A percentile compares a stretch with the other conserved stretches of the same genome.
phyloP scores from a whole-genome alignment of 2,113 vertebrate species.

The Columba livia region DNA sequence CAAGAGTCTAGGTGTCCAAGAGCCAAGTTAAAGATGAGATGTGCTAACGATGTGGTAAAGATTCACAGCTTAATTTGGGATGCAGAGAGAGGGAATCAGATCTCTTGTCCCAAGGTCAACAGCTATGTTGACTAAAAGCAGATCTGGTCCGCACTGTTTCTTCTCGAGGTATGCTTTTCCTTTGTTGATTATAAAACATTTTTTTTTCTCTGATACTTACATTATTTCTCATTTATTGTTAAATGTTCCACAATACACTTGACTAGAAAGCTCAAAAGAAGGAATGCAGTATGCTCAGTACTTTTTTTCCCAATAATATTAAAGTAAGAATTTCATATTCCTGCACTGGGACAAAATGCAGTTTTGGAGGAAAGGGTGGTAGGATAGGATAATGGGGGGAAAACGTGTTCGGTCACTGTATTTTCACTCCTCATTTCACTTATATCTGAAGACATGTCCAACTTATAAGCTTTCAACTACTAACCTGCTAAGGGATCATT shows the following conservation, averaged over 20 bases:
- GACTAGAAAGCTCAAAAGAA: not conserved
- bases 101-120: not conserved
- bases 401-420: not conserved
- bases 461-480: slow-evolving; percentile 9
- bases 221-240: not conserved
- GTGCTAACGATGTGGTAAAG: not conserved
- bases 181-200: not conserved
- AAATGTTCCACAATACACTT: not conserved
- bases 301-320: not conserved
- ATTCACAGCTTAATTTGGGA: not conserved
- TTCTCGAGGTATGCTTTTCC: not conserved
- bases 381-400: not conserved
- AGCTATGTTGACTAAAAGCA: not conserved
- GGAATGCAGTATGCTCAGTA: not conserved
- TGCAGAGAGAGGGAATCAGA: not conserved
- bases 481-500: slow-evolving; percentile 86
- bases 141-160: not conserved
- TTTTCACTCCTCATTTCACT: not conserved
- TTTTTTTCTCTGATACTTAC: not conserved
- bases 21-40: not conserved
- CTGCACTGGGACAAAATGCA: not conserved
- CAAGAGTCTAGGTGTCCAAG: not conserved
- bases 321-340: not conserved
- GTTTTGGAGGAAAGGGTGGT: not conserved
- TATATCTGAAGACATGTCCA: not conserved